Conservation (phyloP, 1,140 invertebrate genomes). For the Papilio dardanus region DNA sequence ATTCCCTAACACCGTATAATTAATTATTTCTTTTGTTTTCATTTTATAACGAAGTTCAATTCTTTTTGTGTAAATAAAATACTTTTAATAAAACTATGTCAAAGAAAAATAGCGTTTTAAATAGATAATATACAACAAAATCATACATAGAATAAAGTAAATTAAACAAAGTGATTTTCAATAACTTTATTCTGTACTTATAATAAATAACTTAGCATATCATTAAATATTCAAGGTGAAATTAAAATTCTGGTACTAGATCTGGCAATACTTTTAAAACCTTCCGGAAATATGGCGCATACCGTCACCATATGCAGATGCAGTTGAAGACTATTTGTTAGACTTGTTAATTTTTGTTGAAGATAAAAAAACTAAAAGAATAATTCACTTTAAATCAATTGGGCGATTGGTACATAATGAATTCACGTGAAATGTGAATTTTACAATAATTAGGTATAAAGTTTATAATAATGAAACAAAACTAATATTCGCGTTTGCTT, state of each 20-base stretch:
- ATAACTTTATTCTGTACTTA: not conserved
- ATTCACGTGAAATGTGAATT: constrained; percentile 74
- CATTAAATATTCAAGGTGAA: not conserved
- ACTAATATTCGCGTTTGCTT: constrained; percentile 48
- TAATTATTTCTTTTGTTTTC: no score
- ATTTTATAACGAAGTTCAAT: no score
- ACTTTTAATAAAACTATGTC: not conserved
- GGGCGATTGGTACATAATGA: constrained; percentile 55
- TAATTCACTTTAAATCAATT: constrained; percentile 54
- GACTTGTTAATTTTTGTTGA: constrained; percentile 72
- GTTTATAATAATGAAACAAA: constrained; percentile 51
- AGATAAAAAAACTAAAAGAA: constrained; percentile 66
- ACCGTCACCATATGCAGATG: constrained; percentile 77
- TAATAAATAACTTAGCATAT: not conserved
- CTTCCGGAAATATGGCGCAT: constrained; percentile 77
- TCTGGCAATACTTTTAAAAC: constrained; percentile 42
- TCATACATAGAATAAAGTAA: not conserved
- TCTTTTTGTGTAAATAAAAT: no score
- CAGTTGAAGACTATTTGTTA: constrained; percentile 72
- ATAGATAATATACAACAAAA: not conserved
- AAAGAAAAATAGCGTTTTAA: not conserved
- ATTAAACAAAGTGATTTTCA: not conserved
- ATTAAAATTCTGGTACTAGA: constrained; percentile 46
- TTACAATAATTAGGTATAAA: constrained; percentile 73
- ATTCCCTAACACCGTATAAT: no score